phyloP scores from a whole-genome alignment of 2,797 vertebrate genomes.

The Myripristis jacobus region DNA sequence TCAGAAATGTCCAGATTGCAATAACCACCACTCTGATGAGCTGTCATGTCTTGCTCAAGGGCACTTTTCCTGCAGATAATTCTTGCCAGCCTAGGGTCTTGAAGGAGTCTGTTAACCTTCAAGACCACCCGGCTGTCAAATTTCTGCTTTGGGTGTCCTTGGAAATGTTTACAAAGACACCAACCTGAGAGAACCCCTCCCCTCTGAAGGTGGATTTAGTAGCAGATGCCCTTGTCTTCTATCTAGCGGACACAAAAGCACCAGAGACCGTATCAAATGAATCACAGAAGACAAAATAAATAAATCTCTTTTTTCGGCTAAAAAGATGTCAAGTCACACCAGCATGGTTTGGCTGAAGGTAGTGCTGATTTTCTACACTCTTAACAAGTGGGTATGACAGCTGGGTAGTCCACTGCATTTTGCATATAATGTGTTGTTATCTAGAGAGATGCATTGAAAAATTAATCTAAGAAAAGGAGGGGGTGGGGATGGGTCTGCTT shows the following conservation, averaged over 20 bases:
- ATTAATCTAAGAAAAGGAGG: too few species aligned
- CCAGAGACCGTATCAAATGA: constrained; percentile 41
- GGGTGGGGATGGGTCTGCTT: too few species aligned
- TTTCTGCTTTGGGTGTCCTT: background rate
- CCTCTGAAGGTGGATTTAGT: constrained; percentile 24
- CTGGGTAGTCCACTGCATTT: background rate
- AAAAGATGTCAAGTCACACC: constrained; percentile 33
- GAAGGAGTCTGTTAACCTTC: too few species aligned
- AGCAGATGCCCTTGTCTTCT: constrained; percentile 47
- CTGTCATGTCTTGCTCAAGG: constrained; percentile 6
- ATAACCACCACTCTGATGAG: constrained; percentile 6
- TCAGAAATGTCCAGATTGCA: constrained; percentile 22
- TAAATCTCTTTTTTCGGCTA: constrained; percentile 16
- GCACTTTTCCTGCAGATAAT: background rate
- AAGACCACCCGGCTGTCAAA: background rate
- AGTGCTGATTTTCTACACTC: background rate
- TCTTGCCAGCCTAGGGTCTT: background rate
- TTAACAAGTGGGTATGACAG: background rate
- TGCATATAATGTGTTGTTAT: background rate
- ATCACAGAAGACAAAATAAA: constrained; percentile 22
- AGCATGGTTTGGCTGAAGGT: constrained; percentile 16
- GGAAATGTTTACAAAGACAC: background rate
- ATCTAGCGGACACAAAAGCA: constrained; percentile 33
- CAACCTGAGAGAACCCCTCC: constrained; percentile 4
- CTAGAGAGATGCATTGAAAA: too few species aligned